These are phyloP conservation scores for Lordiphosa mommai DNA, from an alignment of 1,140 invertebrate species.

Conservation along the genomic window DNA sequence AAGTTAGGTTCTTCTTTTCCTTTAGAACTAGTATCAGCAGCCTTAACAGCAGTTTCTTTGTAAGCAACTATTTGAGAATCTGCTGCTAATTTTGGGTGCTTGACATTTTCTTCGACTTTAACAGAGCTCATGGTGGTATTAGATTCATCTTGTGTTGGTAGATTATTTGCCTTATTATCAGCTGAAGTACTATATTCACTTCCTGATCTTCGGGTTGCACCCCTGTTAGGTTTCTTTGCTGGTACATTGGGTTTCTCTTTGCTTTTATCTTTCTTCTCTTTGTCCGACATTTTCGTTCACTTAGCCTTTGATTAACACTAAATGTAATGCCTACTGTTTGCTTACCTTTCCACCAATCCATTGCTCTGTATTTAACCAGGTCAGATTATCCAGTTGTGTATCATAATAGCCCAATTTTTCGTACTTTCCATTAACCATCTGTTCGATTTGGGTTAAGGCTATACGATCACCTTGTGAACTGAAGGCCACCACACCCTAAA, in stretches of 20 bases:
- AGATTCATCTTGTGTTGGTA: too few species aligned
- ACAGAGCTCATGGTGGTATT: too few species aligned
- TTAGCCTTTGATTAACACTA: neutral
- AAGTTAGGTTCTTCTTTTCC: too few species aligned
- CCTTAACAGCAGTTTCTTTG: too few species aligned
- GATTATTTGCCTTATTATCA: too few species aligned
- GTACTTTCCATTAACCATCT: conserved; percentile 97
- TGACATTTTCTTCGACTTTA: too few species aligned
- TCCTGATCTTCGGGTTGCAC: neutral
- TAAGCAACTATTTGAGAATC: too few species aligned
- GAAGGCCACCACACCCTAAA: conserved; percentile 94
- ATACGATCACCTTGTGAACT: conserved; percentile 99
- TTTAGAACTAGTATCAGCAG: too few species aligned
- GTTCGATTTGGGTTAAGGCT: conserved; percentile 98
- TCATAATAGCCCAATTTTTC: conserved; percentile 98
- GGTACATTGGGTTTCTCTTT: neutral
- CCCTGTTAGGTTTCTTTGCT: neutral
- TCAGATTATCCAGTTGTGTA: conserved; percentile 95
- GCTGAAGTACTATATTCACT: too few species aligned
- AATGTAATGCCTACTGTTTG: neutral
- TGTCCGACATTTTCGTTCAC: conserved; percentile 19
- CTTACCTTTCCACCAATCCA: conserved; percentile 88
- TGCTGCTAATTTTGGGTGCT: too few species aligned
- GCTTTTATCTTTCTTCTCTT: neutral
- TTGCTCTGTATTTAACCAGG: conserved; percentile 93